Conservation (phyloP, 2,113 vertebrate genomes). For the Picathartes gymnocephalus region DNA sequence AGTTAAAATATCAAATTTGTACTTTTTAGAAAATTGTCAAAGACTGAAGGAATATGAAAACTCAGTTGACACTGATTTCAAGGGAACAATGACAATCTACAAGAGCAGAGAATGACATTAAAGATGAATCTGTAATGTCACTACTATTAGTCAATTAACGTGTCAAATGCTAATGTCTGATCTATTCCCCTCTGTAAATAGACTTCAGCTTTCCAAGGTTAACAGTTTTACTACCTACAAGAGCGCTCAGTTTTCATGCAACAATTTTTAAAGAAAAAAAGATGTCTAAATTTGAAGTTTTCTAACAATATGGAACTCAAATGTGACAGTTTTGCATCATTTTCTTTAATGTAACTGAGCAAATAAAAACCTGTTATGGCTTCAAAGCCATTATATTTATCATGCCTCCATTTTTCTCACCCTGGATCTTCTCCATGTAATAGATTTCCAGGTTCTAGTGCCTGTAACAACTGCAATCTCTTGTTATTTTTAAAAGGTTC, state of each 20-base stretch:
- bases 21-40: neutral
- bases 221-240: neutral
- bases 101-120: neutral
- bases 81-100: neutral
- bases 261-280: neutral
- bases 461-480: neutral
- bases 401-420: neutral
- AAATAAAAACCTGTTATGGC: neutral
- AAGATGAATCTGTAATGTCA: neutral
- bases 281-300: neutral
- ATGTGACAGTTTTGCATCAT: neutral
- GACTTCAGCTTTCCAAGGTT: neutral
- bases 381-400: neutral
- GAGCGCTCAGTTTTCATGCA: neutral
- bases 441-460: neutral
- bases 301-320: neutral
- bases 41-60: neutral
- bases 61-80: neutral
- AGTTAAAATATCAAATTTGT: neutral
- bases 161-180: neutral
- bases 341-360: neutral
- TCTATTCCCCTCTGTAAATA: neutral
- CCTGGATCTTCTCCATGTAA: neutral
- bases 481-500: neutral
- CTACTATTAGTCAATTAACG: conserved; percentile 5